Evolutionary conservation across 37 sponge, comb jelly and placozoan species (phyloP).

Genomic region (Hexactinellida sp.): DNA sequence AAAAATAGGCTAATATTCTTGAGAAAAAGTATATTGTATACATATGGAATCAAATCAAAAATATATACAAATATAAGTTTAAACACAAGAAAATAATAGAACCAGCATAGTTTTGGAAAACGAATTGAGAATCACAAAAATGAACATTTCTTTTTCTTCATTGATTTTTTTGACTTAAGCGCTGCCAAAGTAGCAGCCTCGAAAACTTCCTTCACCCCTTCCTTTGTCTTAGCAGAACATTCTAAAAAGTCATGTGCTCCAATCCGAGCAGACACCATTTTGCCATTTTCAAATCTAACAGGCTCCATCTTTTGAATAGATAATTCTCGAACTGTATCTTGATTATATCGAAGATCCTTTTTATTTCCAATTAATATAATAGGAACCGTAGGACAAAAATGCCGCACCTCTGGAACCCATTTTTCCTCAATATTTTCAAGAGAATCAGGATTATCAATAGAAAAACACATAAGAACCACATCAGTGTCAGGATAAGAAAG

Average conservation of each 20-base stretch:
- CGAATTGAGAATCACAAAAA: too few species aligned
- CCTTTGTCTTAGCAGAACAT: constrained; percentile 3
- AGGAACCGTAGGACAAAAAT: constrained; percentile 9
- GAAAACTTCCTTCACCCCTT: not conserved
- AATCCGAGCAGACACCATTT: not conserved
- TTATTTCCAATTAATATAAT: not conserved
- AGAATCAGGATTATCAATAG: constrained; percentile 12
- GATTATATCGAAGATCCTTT: not conserved
- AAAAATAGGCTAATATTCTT: too few species aligned
- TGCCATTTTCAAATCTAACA: not conserved
- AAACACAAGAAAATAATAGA: too few species aligned
- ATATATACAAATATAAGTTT: too few species aligned
- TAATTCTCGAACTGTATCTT: not conserved
- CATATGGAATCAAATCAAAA: too few species aligned
- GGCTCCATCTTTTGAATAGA: not conserved
- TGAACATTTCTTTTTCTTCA: not conserved
- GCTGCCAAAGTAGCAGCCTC: not conserved
- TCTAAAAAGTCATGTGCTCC: constrained; percentile 12
- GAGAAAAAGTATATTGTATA: too few species aligned
- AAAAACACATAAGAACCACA: constrained; percentile 9
- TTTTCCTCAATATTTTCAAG: constrained; percentile 11
- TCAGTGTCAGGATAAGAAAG: constrained; percentile 66
- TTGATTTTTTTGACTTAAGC: not conserved
- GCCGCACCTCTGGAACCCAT: constrained; percentile 21
- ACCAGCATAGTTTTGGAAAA: too few species aligned